These are phyloP conservation scores for Ara ararauna DNA, from an alignment of 2,797 vertebrate species.

Conservation along the genomic window DNA sequence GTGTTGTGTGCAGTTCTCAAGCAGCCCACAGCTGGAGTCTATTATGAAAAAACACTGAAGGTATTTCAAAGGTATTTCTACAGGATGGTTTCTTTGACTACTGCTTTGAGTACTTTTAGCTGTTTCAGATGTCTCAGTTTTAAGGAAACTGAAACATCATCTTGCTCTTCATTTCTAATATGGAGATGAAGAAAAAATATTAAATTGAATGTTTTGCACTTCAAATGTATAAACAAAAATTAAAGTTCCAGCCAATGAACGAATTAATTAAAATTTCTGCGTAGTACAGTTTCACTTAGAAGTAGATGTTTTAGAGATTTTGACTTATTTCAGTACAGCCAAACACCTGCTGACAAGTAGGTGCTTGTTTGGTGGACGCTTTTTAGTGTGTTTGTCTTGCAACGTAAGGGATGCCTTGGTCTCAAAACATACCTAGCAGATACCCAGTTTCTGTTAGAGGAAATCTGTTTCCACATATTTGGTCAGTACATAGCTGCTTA, in stretches of 20 bases:
- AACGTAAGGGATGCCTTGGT: not conserved
- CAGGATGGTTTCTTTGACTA: not conserved
- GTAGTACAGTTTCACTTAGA: not conserved
- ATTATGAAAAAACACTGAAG: not conserved
- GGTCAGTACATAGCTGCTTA: not conserved
- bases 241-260: not conserved
- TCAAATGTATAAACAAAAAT: not conserved
- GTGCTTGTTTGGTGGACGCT: not conserved
- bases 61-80: not conserved
- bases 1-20: not conserved
- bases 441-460: not conserved
- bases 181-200: not conserved
- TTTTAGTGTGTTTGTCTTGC: not conserved
- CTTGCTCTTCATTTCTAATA: not conserved
- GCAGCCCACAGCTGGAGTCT: not conserved
- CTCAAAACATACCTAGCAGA: not conserved
- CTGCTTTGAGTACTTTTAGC: not conserved
- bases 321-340: not conserved
- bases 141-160: not conserved
- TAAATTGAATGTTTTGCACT: not conserved
- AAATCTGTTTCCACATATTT: not conserved
- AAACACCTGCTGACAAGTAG: not conserved
- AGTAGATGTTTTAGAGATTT: not conserved
- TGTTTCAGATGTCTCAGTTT: not conserved
- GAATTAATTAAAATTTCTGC: not conserved